Conservation (phyloP, 2,113 vertebrate genomes). For the Australoheros scitulus region DNA sequence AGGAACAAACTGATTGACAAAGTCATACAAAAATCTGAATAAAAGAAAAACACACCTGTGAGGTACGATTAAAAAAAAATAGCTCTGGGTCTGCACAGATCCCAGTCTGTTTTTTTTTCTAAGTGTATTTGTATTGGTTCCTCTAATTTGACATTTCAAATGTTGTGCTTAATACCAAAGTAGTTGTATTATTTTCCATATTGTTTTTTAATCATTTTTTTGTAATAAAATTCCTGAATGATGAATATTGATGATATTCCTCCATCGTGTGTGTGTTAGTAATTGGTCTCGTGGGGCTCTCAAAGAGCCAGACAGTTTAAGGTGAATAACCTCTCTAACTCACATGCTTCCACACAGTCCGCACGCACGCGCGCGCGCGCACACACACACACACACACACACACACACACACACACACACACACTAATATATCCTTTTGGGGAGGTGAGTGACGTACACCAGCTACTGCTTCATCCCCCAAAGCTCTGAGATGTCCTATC, state of each 20-base stretch:
- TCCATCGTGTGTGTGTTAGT: constrained; percentile 48
- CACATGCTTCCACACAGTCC: not conserved
- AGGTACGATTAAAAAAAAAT: too few species aligned
- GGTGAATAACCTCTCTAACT: constrained; percentile 43
- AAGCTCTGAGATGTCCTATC: constrained; percentile 47
- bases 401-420: not conserved
- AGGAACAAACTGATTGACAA: not conserved
- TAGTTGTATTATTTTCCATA: not conserved
- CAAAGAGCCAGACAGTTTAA: constrained; percentile 44
- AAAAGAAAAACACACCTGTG: not conserved
- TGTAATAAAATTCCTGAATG: constrained; percentile 22
- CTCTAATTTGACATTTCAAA: not conserved
- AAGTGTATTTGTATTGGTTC: not conserved
- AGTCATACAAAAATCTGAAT: not conserved
- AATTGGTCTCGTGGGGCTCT: constrained; percentile 63
- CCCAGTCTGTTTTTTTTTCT: not conserved
- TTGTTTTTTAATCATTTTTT: rapidly evolving
- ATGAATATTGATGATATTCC: constrained; percentile 50
- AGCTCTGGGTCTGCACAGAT: not conserved
- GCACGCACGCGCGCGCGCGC: not conserved
- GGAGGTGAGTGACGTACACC: constrained; percentile 56
- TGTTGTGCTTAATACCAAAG: not conserved
- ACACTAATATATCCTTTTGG: constrained; percentile 43
- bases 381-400: not conserved
- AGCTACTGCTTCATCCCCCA: constrained; percentile 21